Evolutionary conservation across 64 coral and sea anemone species (phyloP), one percentile per base, ranked within the genome.

Genomic region (Porites australiensis): DNA sequence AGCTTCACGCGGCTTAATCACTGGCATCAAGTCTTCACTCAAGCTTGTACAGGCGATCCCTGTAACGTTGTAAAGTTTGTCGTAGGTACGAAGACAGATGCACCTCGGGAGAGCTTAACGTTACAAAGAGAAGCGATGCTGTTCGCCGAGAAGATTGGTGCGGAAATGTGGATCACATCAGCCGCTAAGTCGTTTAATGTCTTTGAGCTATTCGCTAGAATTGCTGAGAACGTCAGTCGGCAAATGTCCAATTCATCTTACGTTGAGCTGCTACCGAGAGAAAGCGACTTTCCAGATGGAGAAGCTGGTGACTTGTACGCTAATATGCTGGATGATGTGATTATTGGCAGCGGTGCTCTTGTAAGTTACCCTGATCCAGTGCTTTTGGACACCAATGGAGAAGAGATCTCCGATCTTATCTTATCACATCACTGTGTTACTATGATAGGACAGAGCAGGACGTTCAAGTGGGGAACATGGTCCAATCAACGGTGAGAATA

Each of bases 321-420:
- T 7, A 14, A 87, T 37, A 20, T 91, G 46, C 3, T 95, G 49
- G 87, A 79, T 68, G 76, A 92, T 83, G 77, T 58, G 23, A 48
- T 92, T 23, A 64, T 88, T 72, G 54, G 72, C 8, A 53, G 60
- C 0, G 86, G 76, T 20, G 78, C 92, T 6, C 54, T 82, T 9
- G 47, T 89, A 23, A 70, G 46, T 44, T 96, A 93, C 23, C 86
- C 91, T 47, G 91, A 96, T 83, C 95, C 95, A 22, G 53, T 96
- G 4, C 63, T 85, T 19, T 18, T 96, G 19, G 62, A 93, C 14
- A 82, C 87, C 55, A 77, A 65, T 11, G 84, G 66, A 4, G 91
- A 92, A 12, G 58, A 60, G 59, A 87, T 96, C 52, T 50, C 72
- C 12, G 81, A 75, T 48, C 27, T 96, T 23, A 10, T 50, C 64